phyloP scores from a whole-genome alignment of 2,113 vertebrate species.

The Cyphomyrus plagiostoma region DNA sequence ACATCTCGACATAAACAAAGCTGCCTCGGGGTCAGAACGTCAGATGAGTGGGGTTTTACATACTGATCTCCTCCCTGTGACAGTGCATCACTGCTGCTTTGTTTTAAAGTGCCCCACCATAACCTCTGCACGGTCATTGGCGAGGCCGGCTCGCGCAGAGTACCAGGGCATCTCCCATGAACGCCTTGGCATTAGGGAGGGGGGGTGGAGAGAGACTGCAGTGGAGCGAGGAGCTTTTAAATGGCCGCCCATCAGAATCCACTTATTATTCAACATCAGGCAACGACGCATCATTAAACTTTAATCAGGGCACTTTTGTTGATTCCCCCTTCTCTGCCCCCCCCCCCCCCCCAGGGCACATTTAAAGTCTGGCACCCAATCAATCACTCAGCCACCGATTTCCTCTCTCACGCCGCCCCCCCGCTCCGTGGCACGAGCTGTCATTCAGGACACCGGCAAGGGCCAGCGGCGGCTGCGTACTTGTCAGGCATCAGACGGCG shows the following conservation, averaged over 20 bases:
- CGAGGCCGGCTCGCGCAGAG: too few species aligned
- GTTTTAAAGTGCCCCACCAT: neutral
- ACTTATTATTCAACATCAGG: slow-evolving; percentile 18
- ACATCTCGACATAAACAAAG: neutral
- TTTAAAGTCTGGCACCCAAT: slow-evolving; percentile 9
- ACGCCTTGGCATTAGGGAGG: neutral
- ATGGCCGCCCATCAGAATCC: slow-evolving; percentile 11
- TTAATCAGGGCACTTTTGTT: slow-evolving; percentile 25
- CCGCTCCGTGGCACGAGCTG: neutral
- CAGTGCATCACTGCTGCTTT: neutral
- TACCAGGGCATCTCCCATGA: neutral
- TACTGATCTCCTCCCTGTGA: neutral
- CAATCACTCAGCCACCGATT: slow-evolving; percentile 10
- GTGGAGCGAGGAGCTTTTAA: slow-evolving; percentile 6
- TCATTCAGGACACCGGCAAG: slow-evolving; percentile 10
- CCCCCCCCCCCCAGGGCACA: slow-evolving; percentile 6
- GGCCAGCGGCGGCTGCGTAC: neutral
- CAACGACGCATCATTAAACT: slow-evolving; percentile 18
- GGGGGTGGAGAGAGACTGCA: neutral
- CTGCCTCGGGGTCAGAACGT: neutral
- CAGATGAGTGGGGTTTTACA: neutral
- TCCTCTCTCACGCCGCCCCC: neutral
- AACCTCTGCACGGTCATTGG: neutral
- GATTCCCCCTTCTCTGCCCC: neutral
- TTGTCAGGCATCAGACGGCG: neutral